A percentile compares a stretch with the other conserved stretches of the same genome.
Evolutionary conservation across 2,888 invertebrate species (phyloP).

Genomic region (Julus scandinavius): DNA sequence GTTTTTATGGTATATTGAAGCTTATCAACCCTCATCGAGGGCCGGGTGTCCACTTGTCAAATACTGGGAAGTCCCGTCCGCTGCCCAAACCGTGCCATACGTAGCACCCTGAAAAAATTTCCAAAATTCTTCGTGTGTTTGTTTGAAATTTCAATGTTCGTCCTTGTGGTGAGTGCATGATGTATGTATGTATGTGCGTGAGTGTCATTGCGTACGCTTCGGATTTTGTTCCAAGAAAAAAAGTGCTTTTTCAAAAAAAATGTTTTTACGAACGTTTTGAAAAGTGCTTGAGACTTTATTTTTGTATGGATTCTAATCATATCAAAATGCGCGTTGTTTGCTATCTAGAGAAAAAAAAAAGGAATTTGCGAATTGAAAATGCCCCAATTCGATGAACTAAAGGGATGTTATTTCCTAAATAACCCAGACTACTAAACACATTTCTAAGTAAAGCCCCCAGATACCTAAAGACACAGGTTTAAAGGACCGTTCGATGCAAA

Average conservation of each 20-base stretch:
- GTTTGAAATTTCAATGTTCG: neutral
- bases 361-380: neutral
- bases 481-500: no score
- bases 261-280: neutral
- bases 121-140: neutral
- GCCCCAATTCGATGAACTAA: no score
- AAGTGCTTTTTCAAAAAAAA: neutral
- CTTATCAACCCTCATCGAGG: neutral
- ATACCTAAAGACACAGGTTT: no score
- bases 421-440: no score
- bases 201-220: neutral
- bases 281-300: conserved; percentile 1
- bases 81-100: neutral
- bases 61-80: neutral
- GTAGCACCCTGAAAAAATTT: neutral
- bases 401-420: no score
- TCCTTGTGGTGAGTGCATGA: no score
- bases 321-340: conserved; percentile 6
- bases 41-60: neutral
- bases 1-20: neutral
- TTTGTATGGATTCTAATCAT: conserved; percentile 43
- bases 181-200: neutral
- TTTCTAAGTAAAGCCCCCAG: no score
- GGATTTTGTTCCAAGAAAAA: neutral
- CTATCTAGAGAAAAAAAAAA: neutral